Evolutionary conservation across 2,888 invertebrate genomes (phyloP).

Genomic region (Drosophila pullipes): DNA sequence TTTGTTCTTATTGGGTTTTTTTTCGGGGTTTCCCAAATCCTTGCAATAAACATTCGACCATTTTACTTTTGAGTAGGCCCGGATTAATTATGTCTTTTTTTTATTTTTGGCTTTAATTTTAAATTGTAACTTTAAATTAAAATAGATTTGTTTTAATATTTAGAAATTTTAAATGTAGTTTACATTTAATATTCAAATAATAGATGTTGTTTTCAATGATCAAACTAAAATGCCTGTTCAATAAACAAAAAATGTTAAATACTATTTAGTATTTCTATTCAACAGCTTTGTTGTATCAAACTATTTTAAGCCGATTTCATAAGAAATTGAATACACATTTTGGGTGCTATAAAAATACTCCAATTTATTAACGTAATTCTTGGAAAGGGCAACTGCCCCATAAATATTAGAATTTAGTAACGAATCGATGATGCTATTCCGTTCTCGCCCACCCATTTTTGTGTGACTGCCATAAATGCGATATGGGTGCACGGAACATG

Average conservation of each 20-base stretch:
- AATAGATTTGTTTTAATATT: neutral
- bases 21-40: neutral
- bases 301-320: neutral
- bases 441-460: neutral
- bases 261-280: neutral
- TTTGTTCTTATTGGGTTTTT: neutral
- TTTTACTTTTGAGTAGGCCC: neutral
- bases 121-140: neutral
- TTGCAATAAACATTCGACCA: neutral
- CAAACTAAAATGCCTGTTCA: neutral
- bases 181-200: neutral
- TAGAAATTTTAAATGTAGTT: neutral
- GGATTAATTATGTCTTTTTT: neutral
- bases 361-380: neutral
- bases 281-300: neutral
- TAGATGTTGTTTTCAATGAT: neutral
- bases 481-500: neutral
- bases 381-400: neutral
- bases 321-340: neutral
- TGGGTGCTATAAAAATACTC: neutral
- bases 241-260: neutral
- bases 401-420: neutral
- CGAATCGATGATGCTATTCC: neutral
- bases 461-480: neutral
- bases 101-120: neutral